Evolutionary conservation across 1,140 invertebrate species (phyloP), one percentile per base, ranked within the genome.

Genomic region (Lineus longissimus): DNA sequence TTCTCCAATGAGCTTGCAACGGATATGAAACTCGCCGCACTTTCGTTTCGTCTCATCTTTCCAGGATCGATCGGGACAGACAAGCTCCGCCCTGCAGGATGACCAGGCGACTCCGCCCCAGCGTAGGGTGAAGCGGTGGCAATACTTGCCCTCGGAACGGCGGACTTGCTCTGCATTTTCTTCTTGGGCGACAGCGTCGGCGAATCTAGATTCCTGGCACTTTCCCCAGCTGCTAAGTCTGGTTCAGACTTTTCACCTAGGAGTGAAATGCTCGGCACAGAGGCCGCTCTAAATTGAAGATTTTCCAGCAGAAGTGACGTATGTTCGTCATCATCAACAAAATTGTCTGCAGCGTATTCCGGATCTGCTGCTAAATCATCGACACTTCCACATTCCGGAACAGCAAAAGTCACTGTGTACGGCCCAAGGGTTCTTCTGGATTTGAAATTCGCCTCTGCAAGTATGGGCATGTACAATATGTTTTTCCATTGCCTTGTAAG

Each of bases 401-500:
- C 83, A 15, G 92, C 89, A 81, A 94, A 94, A 22, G 91, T 92
- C 13, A 95, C 91, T 77, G 93, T 94, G 59, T 93, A 85, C 0
- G 81, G 80, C 17, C 91, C 89, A 76, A 92, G 89, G 57, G 87
- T 89, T 84, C 93, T 94, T 59, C 75, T 76, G 11, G 78, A 70
- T 63, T 81, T 84, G 73, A 79, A 77, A 45, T 72, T 70, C 17
- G 94, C 91, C 72, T 96, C 92, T 57, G 94, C 85, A 36, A 96
- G 82, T 55, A 95, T 84, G 0, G 95, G 95, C 69, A 95, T 96
- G 75, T 97, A 96, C 1, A 98, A 82, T 2, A 94, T 91, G 79
- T 95, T 96, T 81, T 97, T 97, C 95, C 95, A 98, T 76, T 97
- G 94, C 1, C 94, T 86, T 72, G 92, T 95, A 22, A 97, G 77